A percentile compares a stretch with the other conserved stretches of the same genome.
These are phyloP conservation scores for Thunnus maccoyii DNA, from an alignment of 2,113 vertebrate genomes.

Conservation along the genomic window DNA sequence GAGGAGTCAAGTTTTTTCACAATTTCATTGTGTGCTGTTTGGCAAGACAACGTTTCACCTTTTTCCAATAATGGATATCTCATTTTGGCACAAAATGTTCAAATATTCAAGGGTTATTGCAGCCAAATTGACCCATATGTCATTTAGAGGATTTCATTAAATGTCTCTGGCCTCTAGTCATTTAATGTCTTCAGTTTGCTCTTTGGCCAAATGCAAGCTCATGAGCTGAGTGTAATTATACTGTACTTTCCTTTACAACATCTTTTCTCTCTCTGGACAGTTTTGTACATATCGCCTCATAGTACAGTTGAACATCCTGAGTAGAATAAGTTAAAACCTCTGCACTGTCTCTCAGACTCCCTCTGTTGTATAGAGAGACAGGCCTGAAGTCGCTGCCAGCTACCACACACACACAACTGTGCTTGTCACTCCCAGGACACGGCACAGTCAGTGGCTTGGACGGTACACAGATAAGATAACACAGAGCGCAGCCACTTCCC, in stretches of 20 bases:
- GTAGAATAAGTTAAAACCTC: conserved; percentile 41
- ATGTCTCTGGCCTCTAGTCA: conserved; percentile 49
- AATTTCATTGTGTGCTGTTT: conserved; percentile 45
- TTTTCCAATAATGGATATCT: conserved; percentile 64
- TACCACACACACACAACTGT: conserved; percentile 69
- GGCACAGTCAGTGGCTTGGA: conserved; percentile 63
- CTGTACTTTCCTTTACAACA: conserved; percentile 40
- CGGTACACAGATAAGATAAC: conserved; percentile 77
- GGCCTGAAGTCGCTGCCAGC: conserved; percentile 55
- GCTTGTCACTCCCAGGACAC: conserved; percentile 72
- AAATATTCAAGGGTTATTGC: conserved; percentile 31
- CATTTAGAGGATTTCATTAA: conserved; percentile 65
- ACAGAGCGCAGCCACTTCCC: conserved; percentile 65
- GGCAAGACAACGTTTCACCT: conserved; percentile 46
- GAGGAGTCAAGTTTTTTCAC: conserved; percentile 16
- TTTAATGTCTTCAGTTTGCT: conserved; percentile 53
- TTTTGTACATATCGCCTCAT: conserved; percentile 40
- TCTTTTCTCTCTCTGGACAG: conserved; percentile 32
- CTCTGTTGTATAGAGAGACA: conserved; percentile 40
- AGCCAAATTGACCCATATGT: conserved; percentile 65
- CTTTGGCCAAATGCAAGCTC: conserved; percentile 38
- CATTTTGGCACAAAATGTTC: conserved; percentile 49
- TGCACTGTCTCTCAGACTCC: conserved; percentile 44
- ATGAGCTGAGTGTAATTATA: conserved; percentile 48
- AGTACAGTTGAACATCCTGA: conserved; percentile 43